Evolutionary conservation across 1,140 invertebrate species (phyloP).

Genomic region (Diachasmimorpha longicaudata): DNA sequence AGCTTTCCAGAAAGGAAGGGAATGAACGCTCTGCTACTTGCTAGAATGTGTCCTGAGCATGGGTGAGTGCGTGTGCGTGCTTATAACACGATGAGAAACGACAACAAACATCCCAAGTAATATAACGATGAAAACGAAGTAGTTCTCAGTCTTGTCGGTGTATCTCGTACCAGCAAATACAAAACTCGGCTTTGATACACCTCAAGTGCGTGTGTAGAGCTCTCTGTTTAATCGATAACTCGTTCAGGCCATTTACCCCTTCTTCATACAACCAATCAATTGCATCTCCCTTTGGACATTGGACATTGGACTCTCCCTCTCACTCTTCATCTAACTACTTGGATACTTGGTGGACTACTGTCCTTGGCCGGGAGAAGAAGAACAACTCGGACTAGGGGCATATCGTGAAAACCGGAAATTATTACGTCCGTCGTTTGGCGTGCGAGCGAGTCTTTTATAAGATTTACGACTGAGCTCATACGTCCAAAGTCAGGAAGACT

Average conservation of each 20-base stretch:
- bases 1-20: constrained; percentile 4
- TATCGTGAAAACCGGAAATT: constrained; percentile 17
- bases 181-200: background rate
- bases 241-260: constrained; percentile 15
- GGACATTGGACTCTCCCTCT: background rate
- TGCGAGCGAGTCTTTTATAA: background rate
- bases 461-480: constrained; percentile 16
- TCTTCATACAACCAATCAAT: background rate
- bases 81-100: background rate
- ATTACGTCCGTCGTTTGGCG: constrained; percentile 20
- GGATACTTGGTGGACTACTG: background rate
- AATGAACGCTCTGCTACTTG: constrained; percentile 27
- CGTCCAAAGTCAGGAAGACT: background rate
- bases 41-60: background rate
- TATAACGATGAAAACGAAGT: background rate
- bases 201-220: background rate
- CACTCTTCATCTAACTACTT: background rate
- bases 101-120: background rate
- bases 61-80: background rate
- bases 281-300: background rate
- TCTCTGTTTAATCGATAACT: background rate
- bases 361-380: background rate
- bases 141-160: background rate
- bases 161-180: background rate
- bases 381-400: background rate